Base-by-base conservation (phyloP, 2,113 vertebrate genomes). In the Andinoacara biseriatus region DNA sequence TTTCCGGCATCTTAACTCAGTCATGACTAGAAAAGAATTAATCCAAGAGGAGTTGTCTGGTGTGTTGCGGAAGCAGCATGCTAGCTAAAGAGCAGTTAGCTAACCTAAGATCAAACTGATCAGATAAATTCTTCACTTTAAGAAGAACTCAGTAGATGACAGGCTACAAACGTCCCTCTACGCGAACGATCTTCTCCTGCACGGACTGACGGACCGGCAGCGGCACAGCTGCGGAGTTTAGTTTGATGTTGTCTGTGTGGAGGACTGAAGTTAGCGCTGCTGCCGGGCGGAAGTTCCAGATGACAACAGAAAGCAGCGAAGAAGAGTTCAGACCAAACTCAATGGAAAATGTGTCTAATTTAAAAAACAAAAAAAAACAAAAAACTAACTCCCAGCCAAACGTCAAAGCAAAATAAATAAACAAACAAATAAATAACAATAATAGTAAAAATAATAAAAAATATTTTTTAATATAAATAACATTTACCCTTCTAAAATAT, bases 41-140 rank as follows among this genome's bases (percentile, higher is more conserved):
- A 67, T 74, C 49, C 22, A 2, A 33, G 40, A 79, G 58, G 31
- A 52, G 17, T 22, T 17, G 29, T 29, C 22, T 20, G 38, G 1
- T 26, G 43, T 49, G 77, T 31, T 10, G 60, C 43, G 60, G 26
- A 58, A 58, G 80, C 86, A 81, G 95, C 93, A 96, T 88, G 96
- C 97, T 91, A 96, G 94, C 95, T 86, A 76, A 61, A 82, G 1
- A 76, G 81, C 84, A 72, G 18, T 54, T 72, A 72, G 67, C 67
- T 79, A 58, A 76, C 62, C 20, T 15, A 24, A 11, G 20, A 74
- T 49, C 24, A 11, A 11, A 26, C 20, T 17, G 18, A 15, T 10
- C 38, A 2, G n/a, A 74, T 22, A 35, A 0, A 18, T 49, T 72
- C 67, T n/a, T 52, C 17, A 7, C 15, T 22, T 56, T 26, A 5